Conservation (phyloP, 2,113 vertebrate genomes). For the Hiodon tergisus region DNA sequence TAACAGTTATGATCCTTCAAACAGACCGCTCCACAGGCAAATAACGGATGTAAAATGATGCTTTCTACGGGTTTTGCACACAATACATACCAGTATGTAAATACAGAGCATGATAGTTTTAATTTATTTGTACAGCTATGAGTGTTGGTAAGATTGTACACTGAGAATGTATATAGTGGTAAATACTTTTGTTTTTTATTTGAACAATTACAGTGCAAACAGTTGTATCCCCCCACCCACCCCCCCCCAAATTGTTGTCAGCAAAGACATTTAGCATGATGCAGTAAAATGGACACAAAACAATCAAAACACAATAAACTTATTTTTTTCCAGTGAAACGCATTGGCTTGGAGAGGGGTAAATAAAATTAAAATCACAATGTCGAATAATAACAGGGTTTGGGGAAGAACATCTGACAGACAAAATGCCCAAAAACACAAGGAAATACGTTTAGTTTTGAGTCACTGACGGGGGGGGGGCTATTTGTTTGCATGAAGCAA, state of each 20-base stretch:
- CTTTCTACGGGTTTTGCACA: conserved; percentile 39
- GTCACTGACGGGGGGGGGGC: too few relatives aligned
- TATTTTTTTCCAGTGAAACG: conserved; percentile 11
- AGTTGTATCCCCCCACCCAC: neutral
- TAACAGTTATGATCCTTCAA: neutral
- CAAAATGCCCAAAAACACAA: too few relatives aligned
- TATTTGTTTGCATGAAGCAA: too few relatives aligned
- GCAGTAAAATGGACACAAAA: neutral
- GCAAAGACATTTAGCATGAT: neutral
- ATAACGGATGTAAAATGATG: neutral
- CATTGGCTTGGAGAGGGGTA: neutral
- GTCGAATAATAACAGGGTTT: neutral
- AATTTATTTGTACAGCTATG: conserved; percentile 60
- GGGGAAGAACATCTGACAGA: too few relatives aligned
- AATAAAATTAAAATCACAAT: neutral
- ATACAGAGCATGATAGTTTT: conserved; percentile 12
- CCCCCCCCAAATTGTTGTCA: neutral
- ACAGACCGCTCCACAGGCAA: neutral
- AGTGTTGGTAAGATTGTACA: conserved; percentile 15
- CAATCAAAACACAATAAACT: conserved; percentile 14
- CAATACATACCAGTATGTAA: conserved; percentile 34
- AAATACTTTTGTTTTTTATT: conserved; percentile 24
- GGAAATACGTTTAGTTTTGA: too few relatives aligned
- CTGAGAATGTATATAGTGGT: conserved; percentile 43
- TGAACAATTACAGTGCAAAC: conserved; percentile 29